A percentile compares a stretch with the other conserved stretches of the same genome.
phyloP scores from a whole-genome alignment of 2,888 invertebrate genomes.

The Drosophila niveifrons region DNA sequence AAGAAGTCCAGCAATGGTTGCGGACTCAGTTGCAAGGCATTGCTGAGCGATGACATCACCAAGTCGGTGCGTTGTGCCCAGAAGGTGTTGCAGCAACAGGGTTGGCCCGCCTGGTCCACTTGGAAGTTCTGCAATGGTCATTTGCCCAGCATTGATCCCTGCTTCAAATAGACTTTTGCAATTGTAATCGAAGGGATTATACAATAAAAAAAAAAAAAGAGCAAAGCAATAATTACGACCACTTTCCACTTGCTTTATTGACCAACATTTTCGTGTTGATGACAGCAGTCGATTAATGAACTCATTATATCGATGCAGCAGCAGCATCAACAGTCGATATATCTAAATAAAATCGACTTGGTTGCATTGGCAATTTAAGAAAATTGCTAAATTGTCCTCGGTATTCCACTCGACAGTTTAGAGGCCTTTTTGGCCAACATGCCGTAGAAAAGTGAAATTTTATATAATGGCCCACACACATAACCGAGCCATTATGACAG shows the following conservation, averaged over 20 bases:
- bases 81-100: constrained; percentile 66
- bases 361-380: constrained; percentile 30
- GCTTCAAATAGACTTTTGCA: constrained; percentile 54
- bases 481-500: constrained; percentile 79
- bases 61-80: constrained; percentile 69
- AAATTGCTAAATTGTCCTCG: constrained; percentile 61
- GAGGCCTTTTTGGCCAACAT: constrained; percentile 56
- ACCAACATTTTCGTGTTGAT: constrained; percentile 47
- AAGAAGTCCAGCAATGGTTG: constrained; percentile 72
- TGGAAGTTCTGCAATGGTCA: constrained; percentile 67
- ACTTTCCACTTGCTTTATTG: constrained; percentile 52
- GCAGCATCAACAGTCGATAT: neutral
- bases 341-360: constrained; percentile 20
- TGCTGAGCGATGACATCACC: constrained; percentile 72
- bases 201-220: constrained; percentile 33
- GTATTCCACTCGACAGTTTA: constrained; percentile 6
- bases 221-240: neutral
- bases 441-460: constrained; percentile 76
- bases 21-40: constrained; percentile 56
- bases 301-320: constrained; percentile 35
- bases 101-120: constrained; percentile 78
- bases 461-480: constrained; percentile 72
- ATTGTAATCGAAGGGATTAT: constrained; percentile 28
- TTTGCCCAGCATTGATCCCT: constrained; percentile 61
- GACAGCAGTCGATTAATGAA: constrained; percentile 43